Evolutionary conservation across 2,888 invertebrate genomes (phyloP).

Genomic region (Beris morrisii): DNA sequence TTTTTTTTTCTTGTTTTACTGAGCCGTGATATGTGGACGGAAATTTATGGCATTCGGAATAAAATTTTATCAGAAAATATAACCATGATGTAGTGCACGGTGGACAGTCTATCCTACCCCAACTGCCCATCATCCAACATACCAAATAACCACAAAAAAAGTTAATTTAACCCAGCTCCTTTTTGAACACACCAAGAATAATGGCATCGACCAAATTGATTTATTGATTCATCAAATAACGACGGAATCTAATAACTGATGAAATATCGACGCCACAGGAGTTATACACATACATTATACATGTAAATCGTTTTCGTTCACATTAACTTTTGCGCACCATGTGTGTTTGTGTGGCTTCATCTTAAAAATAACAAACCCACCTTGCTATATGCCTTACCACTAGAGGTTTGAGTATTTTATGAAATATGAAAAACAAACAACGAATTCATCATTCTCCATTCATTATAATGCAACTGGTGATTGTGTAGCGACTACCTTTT

Average conservation of each 20-base stretch:
- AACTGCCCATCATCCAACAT: neutral
- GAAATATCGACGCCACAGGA: slow-evolving; percentile 40
- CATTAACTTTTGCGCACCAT: no score
- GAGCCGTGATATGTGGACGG: slow-evolving; percentile 3
- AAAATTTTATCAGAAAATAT: slow-evolving; percentile 29
- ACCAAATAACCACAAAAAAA: neutral
- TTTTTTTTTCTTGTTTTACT: slow-evolving; percentile 21
- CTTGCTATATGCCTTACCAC: no score
- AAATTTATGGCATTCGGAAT: slow-evolving; percentile 27
- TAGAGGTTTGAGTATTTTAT: no score
- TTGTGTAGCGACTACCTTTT: no score
- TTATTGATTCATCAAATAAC: slow-evolving; percentile 40
- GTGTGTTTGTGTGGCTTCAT: no score
- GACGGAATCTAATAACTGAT: slow-evolving; percentile 40
- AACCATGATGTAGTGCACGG: slow-evolving; percentile 4
- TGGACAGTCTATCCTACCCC: neutral
- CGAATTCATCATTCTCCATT: no score
- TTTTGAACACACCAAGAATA: slow-evolving; percentile 22
- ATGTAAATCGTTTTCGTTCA: slow-evolving; percentile 28
- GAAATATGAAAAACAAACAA: no score
- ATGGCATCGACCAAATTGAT: slow-evolving; percentile 37
- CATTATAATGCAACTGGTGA: no score
- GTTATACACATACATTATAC: slow-evolving; percentile 7
- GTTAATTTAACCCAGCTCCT: neutral
- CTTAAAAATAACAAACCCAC: no score